These are phyloP conservation scores for Piaya cayana DNA, from an alignment of 2,113 vertebrate species.

Conservation along the genomic window DNA sequence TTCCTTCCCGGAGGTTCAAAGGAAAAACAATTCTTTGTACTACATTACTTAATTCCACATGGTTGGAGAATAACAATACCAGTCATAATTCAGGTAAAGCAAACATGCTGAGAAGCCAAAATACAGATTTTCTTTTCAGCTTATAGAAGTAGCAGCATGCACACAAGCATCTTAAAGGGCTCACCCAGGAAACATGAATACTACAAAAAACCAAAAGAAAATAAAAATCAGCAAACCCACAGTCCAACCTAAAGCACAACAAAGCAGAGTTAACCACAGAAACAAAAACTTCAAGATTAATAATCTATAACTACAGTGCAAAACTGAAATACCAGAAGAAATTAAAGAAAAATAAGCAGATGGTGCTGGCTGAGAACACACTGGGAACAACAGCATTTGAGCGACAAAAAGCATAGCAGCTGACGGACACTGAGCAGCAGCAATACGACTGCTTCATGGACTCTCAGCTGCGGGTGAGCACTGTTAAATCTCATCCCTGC, in stretches of 20 bases:
- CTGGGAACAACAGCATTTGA: not conserved
- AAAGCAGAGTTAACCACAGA: not conserved
- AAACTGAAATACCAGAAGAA: not conserved
- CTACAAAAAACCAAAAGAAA: not conserved
- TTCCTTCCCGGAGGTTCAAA: not conserved
- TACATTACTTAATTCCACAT: not conserved
- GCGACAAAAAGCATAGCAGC: not conserved
- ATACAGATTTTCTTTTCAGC: not conserved
- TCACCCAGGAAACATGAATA: not conserved
- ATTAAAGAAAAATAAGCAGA: not conserved
- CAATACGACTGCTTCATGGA: not conserved
- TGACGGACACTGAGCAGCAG: accelerated
- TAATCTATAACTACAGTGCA: not conserved
- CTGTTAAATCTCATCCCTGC: not conserved
- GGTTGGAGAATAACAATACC: not conserved
- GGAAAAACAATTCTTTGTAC: not conserved
- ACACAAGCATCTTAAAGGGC: not conserved
- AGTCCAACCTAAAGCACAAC: not conserved
- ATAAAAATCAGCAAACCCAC: not conserved
- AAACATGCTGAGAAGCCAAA: not conserved
- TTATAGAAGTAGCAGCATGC: not conserved
- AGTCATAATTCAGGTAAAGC: not conserved
- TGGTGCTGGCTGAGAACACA: not conserved
- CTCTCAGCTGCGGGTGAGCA: not conserved
- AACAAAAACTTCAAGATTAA: not conserved